These are phyloP conservation scores for Fissipunctia ypsillon DNA, from an alignment of 2,888 invertebrate species.

Conservation along the genomic window DNA sequence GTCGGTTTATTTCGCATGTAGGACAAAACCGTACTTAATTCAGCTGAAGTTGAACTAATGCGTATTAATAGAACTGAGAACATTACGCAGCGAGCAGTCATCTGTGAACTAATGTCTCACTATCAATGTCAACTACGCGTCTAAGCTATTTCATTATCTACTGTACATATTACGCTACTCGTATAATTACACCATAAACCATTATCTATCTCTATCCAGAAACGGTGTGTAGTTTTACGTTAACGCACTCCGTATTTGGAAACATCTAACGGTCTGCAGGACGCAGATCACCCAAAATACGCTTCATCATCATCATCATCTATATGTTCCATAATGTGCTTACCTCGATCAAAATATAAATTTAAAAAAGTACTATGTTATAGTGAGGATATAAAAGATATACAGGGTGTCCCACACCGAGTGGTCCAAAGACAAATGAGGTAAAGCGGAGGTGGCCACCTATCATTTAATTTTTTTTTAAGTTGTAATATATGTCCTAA, in stretches of 20 bases:
- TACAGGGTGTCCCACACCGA: too few species aligned
- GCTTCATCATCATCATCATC: not conserved
- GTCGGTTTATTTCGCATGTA: not conserved
- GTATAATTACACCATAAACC: not conserved
- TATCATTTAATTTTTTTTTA: too few species aligned
- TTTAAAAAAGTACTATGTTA: too few species aligned
- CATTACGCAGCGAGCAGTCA: conserved; percentile 15
- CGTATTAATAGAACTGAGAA: conserved; percentile 22
- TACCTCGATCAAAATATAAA: too few species aligned
- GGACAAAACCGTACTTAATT: not conserved
- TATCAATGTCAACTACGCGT: conserved; percentile 36
- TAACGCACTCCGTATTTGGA: not conserved
- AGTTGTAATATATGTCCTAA: too few species aligned
- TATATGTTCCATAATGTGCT: too few species aligned
- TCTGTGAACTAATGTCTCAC: conserved; percentile 39
- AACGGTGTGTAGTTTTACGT: not conserved
- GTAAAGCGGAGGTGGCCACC: too few species aligned
- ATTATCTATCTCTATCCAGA: not conserved
- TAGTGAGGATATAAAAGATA: too few species aligned
- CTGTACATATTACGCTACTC: not conserved
- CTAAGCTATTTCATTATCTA: conserved; percentile 11
- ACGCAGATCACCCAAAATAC: not conserved
- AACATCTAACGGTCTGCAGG: too few species aligned
- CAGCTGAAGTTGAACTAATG: conserved; percentile 15
- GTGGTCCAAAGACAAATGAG: too few species aligned